Evolutionary conservation across 2,113 vertebrate genomes (phyloP).

Genomic region (Podiceps cristatus): DNA sequence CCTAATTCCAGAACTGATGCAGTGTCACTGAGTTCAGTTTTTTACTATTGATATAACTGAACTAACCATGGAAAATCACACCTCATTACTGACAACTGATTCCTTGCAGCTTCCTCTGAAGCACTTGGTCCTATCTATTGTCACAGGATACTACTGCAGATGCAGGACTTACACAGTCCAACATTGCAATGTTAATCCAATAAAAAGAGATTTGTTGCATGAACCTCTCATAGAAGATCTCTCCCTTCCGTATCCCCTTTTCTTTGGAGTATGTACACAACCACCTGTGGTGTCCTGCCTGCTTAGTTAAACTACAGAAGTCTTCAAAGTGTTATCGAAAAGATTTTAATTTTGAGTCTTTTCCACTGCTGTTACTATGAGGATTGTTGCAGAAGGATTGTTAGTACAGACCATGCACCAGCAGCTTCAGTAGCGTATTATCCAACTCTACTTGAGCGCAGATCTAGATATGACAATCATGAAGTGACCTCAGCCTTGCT

Average conservation of each 20-base stretch:
- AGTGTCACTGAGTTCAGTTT: not conserved
- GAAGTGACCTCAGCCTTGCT: not conserved
- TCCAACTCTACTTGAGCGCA: not conserved
- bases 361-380: not conserved
- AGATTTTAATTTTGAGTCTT: not conserved
- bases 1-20: not conserved
- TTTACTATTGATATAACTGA: not conserved
- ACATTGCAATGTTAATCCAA: not conserved
- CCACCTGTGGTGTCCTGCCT: not conserved
- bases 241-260: not conserved
- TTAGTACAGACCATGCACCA: not conserved
- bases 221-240: not conserved
- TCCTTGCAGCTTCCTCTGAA: not conserved
- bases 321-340: not conserved
- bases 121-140: not conserved
- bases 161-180: not conserved
- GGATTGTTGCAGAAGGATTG: not conserved
- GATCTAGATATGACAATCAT: not conserved
- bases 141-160: not conserved
- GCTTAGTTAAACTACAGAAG: not conserved
- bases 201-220: not conserved
- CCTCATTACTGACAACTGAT: not conserved
- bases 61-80: not conserved
- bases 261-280: not conserved
- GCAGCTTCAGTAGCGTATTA: not conserved